These are phyloP conservation scores for Ceyx cyanopectus DNA, from an alignment of 2,113 vertebrate species.

Conservation along the genomic window DNA sequence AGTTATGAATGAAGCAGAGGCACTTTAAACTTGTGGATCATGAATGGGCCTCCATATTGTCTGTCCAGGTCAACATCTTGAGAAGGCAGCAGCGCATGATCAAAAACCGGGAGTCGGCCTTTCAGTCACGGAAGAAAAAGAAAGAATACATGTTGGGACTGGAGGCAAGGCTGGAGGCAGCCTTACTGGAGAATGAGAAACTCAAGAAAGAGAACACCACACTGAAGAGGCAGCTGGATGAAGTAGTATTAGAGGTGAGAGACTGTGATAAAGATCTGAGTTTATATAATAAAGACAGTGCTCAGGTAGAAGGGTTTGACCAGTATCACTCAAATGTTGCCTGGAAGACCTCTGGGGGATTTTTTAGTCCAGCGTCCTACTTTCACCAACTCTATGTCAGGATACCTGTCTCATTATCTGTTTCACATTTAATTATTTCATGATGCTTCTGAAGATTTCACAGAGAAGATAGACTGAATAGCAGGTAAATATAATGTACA, in stretches of 20 bases:
- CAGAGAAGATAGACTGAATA: background rate
- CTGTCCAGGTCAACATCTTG: slow-evolving; percentile 81
- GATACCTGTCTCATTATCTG: background rate
- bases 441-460: background rate
- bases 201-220: slow-evolving; percentile 92
- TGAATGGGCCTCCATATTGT: background rate
- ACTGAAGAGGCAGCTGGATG: slow-evolving; percentile 89
- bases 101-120: slow-evolving; percentile 95
- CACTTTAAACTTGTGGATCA: background rate
- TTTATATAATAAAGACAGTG: background rate
- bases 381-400: background rate
- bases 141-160: slow-evolving; percentile 93
- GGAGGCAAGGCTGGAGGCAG: slow-evolving; percentile 87
- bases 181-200: slow-evolving; percentile 87
- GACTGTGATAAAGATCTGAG: background rate
- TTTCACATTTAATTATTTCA: background rate
- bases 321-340: background rate
- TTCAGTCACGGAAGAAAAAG: slow-evolving; percentile 93
- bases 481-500: background rate
- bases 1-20: background rate
- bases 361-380: background rate
- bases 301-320: background rate
- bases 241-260: slow-evolving; percentile 87
- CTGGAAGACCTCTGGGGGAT: background rate
- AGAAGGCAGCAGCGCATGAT: slow-evolving; percentile 95